These are phyloP conservation scores for Diadegma fenestrale DNA, from an alignment of 2,888 invertebrate species.

Conservation along the genomic window DNA sequence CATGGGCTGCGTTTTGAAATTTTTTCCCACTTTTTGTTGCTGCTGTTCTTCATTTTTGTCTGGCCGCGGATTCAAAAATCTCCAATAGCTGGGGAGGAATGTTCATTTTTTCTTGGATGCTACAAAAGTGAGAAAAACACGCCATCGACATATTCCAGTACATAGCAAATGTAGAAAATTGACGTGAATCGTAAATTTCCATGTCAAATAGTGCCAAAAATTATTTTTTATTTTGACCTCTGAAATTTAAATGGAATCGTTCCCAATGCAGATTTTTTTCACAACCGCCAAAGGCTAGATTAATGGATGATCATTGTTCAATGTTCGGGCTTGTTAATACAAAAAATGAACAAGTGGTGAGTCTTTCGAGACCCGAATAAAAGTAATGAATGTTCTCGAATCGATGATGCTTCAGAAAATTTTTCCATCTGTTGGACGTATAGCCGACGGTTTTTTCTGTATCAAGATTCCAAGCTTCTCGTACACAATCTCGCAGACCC, in stretches of 20 bases:
- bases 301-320: neutral
- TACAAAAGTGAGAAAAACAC: neutral
- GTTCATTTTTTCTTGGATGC: neutral
- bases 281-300: neutral
- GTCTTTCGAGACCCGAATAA: slow-evolving; percentile 17
- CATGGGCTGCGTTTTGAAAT: neutral
- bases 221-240: neutral
- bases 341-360: slow-evolving; percentile 15
- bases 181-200: no score
- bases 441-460: neutral
- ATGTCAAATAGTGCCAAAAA: neutral
- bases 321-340: slow-evolving; percentile 6
- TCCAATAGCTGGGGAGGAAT: neutral
- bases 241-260: neutral
- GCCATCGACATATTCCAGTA: no score
- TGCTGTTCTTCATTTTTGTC: neutral
- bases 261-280: neutral
- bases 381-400: slow-evolving; percentile 43
- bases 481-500: slow-evolving; percentile 20
- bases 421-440: slow-evolving; percentile 31
- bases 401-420: slow-evolving; percentile 43
- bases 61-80: neutral
- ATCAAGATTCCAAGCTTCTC: neutral
- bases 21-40: neutral
- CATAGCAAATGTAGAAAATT: neutral